These are phyloP conservation scores for Gambusia holbrooki DNA, from an alignment of 2,113 vertebrate genomes.

Conservation along the genomic window DNA sequence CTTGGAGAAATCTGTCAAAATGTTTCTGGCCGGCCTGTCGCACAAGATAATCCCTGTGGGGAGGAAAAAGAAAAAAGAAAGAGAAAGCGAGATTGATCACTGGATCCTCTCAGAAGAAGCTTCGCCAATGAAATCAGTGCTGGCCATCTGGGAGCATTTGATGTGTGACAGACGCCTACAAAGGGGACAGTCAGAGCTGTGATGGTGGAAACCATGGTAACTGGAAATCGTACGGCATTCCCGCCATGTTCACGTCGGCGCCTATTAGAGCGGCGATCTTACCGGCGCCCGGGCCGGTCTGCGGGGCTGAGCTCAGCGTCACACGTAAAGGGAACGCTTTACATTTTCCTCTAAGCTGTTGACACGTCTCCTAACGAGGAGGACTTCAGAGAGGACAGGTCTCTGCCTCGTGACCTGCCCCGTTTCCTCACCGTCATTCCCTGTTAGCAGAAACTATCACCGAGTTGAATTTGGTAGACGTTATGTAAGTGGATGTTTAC, in stretches of 20 bases:
- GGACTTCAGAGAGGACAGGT: slow-evolving; percentile 25
- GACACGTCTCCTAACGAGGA: slow-evolving; percentile 51
- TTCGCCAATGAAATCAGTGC: slow-evolving; percentile 61
- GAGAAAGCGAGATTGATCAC: background rate
- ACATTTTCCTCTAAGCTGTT: slow-evolving; percentile 22
- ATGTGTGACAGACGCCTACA: slow-evolving; percentile 43
- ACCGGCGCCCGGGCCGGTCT: background rate
- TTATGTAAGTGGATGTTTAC: background rate
- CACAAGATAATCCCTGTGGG: slow-evolving; percentile 46
- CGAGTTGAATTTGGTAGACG: background rate
- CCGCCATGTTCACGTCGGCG: slow-evolving; percentile 14
- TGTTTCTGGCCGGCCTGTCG: slow-evolving; percentile 12
- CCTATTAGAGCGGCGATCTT: slow-evolving; percentile 38
- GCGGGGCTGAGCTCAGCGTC: background rate
- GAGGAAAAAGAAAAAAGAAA: slow-evolving; percentile 11
- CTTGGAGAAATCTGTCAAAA: slow-evolving; percentile 54
- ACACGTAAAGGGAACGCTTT: background rate
- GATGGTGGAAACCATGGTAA: slow-evolving; percentile 61
- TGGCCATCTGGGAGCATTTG: slow-evolving; percentile 58
- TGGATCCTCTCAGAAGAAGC: slow-evolving; percentile 42
- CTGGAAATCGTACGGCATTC: slow-evolving; percentile 19
- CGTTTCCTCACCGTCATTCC: slow-evolving; percentile 10
- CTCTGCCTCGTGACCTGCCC: slow-evolving; percentile 27
- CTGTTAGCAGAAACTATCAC: background rate
- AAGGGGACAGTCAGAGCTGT: slow-evolving; percentile 26